Conservation (phyloP, 2,113 vertebrate species). For the Actenoides hombroni region DNA sequence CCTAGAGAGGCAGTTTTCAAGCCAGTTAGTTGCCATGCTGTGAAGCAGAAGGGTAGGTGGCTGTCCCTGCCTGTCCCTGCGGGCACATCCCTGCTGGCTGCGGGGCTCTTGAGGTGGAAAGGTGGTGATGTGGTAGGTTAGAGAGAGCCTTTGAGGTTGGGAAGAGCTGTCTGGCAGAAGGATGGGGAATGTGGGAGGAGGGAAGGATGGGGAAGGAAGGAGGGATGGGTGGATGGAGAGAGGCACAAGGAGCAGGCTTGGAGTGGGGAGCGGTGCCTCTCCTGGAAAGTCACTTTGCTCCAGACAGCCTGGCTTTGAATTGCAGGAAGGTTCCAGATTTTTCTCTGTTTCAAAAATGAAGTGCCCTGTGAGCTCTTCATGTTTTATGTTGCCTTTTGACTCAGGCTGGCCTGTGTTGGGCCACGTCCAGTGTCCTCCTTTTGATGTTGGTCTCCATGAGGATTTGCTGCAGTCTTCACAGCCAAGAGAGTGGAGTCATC, state of each 20-base stretch:
- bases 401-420: slow-evolving; percentile 18
- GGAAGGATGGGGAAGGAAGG: background rate
- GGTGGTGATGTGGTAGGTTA: background rate
- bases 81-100: background rate
- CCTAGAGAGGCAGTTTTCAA: slow-evolving; percentile 48
- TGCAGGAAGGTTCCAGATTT: background rate
- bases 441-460: slow-evolving; percentile 63
- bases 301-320: slow-evolving; percentile 20
- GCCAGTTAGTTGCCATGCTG: background rate
- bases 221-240: background rate
- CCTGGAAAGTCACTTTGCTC: background rate
- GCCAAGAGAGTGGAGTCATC: slow-evolving; percentile 3
- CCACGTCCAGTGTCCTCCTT: slow-evolving; percentile 7
- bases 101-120: background rate
- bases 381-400: slow-evolving; percentile 47
- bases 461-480: slow-evolving; percentile 49
- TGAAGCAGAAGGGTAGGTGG: background rate
- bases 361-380: background rate
- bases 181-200: background rate
- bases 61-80: background rate
- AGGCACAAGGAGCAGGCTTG: background rate
- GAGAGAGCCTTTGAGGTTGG: background rate
- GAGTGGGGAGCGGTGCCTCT: background rate
- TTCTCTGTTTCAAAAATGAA: background rate
- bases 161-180: background rate